These are phyloP conservation scores for Eucriotettix oculatus DNA, from an alignment of 2,888 invertebrate species.

Conservation along the genomic window DNA sequence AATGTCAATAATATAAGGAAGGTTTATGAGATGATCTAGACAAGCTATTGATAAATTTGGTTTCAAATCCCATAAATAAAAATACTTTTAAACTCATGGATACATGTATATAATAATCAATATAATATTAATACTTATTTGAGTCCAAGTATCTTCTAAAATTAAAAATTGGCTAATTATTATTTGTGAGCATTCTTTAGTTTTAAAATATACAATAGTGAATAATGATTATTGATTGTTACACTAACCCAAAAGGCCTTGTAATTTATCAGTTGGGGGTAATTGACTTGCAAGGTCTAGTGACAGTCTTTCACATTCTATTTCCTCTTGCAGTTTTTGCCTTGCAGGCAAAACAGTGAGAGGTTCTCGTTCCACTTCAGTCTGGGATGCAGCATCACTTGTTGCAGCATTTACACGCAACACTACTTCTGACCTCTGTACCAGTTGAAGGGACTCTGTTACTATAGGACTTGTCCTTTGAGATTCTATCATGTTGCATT, in stretches of 20 bases:
- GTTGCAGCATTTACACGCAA: constrained; percentile 42
- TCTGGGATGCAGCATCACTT: constrained; percentile 42
- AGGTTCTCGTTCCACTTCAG: constrained; percentile 22
- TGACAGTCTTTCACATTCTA: constrained; percentile 58
- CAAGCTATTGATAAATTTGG: too few relatives aligned
- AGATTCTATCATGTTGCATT: background rate
- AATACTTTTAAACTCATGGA: too few relatives aligned
- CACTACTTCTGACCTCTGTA: constrained; percentile 45
- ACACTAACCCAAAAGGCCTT: constrained; percentile 40
- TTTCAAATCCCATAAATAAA: too few relatives aligned
- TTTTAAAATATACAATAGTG: too few relatives aligned
- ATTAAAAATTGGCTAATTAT: too few relatives aligned
- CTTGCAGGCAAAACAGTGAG: constrained; percentile 25
- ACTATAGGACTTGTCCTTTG: background rate
- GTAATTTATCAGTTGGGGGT: constrained; percentile 44
- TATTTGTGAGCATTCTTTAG: too few relatives aligned
- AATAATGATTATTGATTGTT: too few relatives aligned
- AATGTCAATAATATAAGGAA: too few relatives aligned
- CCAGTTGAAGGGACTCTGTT: constrained; percentile 30
- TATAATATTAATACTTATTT: too few relatives aligned
- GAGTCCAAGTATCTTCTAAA: too few relatives aligned
- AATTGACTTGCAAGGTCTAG: constrained; percentile 44
- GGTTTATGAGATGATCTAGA: too few relatives aligned
- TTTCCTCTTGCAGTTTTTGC: constrained; percentile 52
- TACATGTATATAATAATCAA: background rate